phyloP scores from a whole-genome alignment of 1,140 invertebrate species.

The Alviniconcha marisindica region DNA sequence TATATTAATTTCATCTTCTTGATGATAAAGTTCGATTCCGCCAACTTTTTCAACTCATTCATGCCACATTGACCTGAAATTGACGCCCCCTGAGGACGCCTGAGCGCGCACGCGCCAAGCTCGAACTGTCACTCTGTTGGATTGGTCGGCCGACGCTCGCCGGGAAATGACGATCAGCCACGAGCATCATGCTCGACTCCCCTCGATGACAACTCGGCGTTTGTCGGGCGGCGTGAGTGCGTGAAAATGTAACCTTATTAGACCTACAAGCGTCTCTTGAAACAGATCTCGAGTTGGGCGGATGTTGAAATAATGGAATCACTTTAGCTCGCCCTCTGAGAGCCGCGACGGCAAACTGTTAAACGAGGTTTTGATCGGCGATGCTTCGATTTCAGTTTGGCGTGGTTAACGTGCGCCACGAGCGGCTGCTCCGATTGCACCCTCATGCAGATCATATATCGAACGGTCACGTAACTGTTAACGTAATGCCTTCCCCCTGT shows the following conservation, averaged over 20 bases:
- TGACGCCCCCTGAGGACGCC: conserved; percentile 35
- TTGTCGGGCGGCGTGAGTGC: conserved; percentile 15
- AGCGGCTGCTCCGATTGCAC: neutral
- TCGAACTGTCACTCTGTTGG: conserved; percentile 18
- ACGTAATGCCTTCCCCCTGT: too few species aligned
- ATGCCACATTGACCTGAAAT: conserved; percentile 43
- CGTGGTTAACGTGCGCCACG: neutral
- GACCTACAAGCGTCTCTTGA: conserved; percentile 28
- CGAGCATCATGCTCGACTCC: neutral
- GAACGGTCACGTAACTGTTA: too few species aligned
- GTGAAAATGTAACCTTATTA: conserved; percentile 35
- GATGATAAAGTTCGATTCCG: conserved; percentile 51
- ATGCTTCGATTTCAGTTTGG: neutral
- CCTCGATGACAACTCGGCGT: conserved; percentile 13
- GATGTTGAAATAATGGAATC: neutral
- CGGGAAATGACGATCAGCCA: conserved; percentile 18
- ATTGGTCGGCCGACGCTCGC: neutral
- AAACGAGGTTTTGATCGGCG: neutral
- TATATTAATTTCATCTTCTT: conserved; percentile 59
- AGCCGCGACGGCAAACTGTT: neutral
- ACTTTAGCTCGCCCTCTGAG: neutral
- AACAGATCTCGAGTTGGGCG: neutral
- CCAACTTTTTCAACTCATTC: conserved; percentile 36
- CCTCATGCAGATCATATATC: conserved; percentile 17
- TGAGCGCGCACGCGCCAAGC: conserved; percentile 30